Percentiles rank a stretch among this genome's conserved stretches.
Evolutionary conservation across 2,113 vertebrate species (phyloP).

Genomic region (Pitta sordida): DNA sequence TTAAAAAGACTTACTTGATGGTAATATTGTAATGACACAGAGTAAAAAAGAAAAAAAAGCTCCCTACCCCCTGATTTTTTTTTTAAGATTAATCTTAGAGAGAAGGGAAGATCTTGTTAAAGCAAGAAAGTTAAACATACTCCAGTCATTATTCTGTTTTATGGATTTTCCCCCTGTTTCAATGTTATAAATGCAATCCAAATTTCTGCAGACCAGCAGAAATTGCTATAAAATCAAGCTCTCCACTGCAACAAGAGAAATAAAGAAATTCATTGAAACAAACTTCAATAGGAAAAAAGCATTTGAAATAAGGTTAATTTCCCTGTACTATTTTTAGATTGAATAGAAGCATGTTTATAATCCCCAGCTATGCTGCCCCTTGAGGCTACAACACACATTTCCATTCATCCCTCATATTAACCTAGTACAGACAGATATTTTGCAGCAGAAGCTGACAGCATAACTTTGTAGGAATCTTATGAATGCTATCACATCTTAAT

Average conservation of each 20-base stretch:
- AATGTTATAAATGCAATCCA: background rate
- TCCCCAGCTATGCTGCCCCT: background rate
- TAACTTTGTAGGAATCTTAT: background rate
- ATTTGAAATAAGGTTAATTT: background rate
- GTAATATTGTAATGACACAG: background rate
- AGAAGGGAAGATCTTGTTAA: background rate
- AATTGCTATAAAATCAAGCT: background rate
- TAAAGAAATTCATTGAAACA: background rate
- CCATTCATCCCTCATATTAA: background rate
- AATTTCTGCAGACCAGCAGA: background rate
- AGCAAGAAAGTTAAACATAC: background rate
- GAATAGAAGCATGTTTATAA: background rate
- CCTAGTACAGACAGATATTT: background rate
- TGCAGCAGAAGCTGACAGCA: background rate
- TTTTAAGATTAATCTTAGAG: background rate
- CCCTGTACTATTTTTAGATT: background rate
- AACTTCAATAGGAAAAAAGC: background rate
- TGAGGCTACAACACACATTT: background rate
- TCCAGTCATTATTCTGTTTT: background rate
- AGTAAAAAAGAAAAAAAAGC: background rate
- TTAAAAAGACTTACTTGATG: background rate
- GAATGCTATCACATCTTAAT: background rate
- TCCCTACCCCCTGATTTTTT: accelerated
- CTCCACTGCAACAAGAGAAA: background rate
- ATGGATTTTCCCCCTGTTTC: background rate